Evolutionary conservation across 2,797 vertebrate genomes (phyloP).

Genomic region (Ceryle rudis): DNA sequence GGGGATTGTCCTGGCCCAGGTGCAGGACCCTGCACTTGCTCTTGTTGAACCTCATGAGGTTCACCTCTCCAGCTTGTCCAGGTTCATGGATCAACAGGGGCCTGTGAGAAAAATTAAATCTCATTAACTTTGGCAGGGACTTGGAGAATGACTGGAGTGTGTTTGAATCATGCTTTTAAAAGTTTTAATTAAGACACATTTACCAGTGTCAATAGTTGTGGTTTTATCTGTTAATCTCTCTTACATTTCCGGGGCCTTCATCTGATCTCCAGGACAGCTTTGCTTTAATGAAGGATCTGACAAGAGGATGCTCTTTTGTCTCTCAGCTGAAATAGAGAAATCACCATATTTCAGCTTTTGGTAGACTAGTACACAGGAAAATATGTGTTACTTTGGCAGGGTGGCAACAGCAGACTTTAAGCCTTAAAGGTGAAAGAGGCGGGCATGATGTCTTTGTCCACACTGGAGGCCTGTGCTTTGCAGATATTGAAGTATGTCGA

Average conservation of each 20-base stretch:
- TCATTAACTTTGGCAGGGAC: neutral
- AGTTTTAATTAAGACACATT: constrained; percentile 31
- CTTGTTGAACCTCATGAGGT: too few relatives aligned
- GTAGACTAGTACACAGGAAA: neutral
- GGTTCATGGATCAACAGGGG: neutral
- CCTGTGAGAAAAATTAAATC: neutral
- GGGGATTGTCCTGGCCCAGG: too few relatives aligned
- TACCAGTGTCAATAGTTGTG: neutral
- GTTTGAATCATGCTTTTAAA: neutral
- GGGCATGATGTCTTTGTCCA: neutral
- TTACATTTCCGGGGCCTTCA: neutral
- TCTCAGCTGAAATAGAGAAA: neutral
- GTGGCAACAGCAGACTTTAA: neutral
- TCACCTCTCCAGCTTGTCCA: too few relatives aligned
- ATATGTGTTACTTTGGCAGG: neutral
- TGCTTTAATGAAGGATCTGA: neutral
- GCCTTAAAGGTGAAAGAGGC: neutral
- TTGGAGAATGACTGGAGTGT: neutral
- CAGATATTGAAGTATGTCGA: neutral
- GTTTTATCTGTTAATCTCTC: neutral
- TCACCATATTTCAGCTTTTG: neutral
- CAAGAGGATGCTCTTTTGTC: neutral
- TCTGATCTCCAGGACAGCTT: neutral
- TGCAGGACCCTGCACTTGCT: too few relatives aligned
- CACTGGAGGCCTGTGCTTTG: neutral